These are phyloP conservation scores for Cynodonichthys magdalenae DNA, from an alignment of 2,797 vertebrate species.

Conservation along the genomic window DNA sequence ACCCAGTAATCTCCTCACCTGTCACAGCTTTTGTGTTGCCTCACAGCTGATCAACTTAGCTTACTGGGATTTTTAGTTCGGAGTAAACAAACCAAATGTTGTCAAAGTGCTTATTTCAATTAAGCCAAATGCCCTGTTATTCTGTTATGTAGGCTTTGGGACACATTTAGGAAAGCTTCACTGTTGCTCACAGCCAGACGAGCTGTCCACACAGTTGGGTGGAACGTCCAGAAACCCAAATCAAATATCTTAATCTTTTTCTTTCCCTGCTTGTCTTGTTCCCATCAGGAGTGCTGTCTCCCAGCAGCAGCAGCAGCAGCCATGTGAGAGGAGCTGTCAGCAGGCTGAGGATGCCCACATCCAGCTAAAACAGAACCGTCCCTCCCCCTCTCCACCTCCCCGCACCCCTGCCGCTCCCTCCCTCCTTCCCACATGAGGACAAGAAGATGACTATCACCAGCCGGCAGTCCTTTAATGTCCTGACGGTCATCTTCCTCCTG, in stretches of 20 bases:
- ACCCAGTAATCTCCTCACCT: background rate
- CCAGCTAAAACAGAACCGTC: slow-evolving; percentile 70
- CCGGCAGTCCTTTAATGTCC: slow-evolving; percentile 90
- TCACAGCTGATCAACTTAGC: background rate
- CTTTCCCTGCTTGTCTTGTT: slow-evolving; percentile 54
- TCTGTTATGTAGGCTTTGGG: slow-evolving; percentile 26
- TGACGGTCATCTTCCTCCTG: slow-evolving; percentile 88
- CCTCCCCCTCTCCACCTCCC: slow-evolving; percentile 43
- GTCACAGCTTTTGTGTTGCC: background rate
- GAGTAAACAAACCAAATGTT: slow-evolving; percentile 1
- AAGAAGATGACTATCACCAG: slow-evolving; percentile 96
- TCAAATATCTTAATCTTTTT: slow-evolving; percentile 56
- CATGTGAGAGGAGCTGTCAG: slow-evolving; percentile 74
- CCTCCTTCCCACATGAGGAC: slow-evolving; percentile 86
- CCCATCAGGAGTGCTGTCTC: slow-evolving; percentile 61
- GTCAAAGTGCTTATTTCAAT: slow-evolving; percentile 35
- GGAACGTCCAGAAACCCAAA: slow-evolving; percentile 45
- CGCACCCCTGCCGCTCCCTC: slow-evolving; percentile 51
- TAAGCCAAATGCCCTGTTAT: slow-evolving; percentile 17
- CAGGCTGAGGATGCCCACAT: slow-evolving; percentile 70
- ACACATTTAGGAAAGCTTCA: slow-evolving; percentile 40
- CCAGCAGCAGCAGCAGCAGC: slow-evolving; percentile 59
- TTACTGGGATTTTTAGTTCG: background rate
- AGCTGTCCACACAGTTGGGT: slow-evolving; percentile 49
- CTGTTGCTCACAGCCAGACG: slow-evolving; percentile 34